Evolutionary conservation across 2,113 vertebrate species (phyloP).

Genomic region (Trichomycterus rosablanca): DNA sequence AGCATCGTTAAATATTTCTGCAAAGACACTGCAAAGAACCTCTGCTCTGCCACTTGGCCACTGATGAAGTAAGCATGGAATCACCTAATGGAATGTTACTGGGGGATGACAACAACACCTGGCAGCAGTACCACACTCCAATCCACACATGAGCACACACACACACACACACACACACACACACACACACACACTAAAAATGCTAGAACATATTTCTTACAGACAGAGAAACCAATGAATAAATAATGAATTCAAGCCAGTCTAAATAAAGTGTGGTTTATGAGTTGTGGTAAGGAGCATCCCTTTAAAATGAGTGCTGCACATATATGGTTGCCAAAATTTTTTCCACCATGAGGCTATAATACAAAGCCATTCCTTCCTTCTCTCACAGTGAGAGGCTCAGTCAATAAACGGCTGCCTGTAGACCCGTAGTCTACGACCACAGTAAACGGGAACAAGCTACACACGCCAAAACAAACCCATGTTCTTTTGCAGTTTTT

Average conservation of each 20-base stretch:
- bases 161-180: constrained; percentile 70
- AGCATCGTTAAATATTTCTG: constrained; percentile 36
- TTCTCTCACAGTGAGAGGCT: constrained; percentile 79
- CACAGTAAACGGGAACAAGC: constrained; percentile 62
- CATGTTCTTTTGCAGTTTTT: constrained; percentile 67
- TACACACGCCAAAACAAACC: constrained; percentile 70
- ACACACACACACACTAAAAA: constrained; percentile 74
- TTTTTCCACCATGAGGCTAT: constrained; percentile 81
- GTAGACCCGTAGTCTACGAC: constrained; percentile 70
- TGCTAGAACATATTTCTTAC: constrained; percentile 87
- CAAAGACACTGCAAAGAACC: constrained; percentile 53
- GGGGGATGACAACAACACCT: constrained; percentile 93
- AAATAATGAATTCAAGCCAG: constrained; percentile 89
- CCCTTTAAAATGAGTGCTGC: constrained; percentile 75
- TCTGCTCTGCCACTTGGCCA: constrained; percentile 77
- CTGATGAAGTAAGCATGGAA: constrained; percentile 85
- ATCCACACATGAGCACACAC: constrained; percentile 70
- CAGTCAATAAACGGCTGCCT: constrained; percentile 80
- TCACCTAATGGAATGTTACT: constrained; percentile 91
- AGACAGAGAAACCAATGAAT: constrained; percentile 95
- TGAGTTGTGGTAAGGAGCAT: constrained; percentile 93
- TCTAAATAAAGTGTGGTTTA: constrained; percentile 95
- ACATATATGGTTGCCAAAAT: constrained; percentile 83
- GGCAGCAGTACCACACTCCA: constrained; percentile 70
- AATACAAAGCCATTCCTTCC: constrained; percentile 85